Percentiles rank a stretch among this genome's conserved stretches.
phyloP scores from a whole-genome alignment of 2,888 invertebrate genomes.

The Microctonus hyperodae region DNA sequence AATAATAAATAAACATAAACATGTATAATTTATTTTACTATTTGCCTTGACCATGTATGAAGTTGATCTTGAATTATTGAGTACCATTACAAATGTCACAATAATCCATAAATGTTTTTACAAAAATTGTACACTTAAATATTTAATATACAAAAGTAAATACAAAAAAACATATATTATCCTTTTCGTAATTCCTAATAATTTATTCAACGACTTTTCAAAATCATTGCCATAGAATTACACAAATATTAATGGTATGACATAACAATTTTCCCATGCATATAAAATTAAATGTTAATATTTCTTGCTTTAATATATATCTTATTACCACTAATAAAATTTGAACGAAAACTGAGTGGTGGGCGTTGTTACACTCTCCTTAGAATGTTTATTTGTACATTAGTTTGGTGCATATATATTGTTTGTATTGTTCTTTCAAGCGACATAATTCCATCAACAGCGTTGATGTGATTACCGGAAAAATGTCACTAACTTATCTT shows the following conservation, averaged over 20 bases:
- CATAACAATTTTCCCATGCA: background rate
- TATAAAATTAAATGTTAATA: background rate
- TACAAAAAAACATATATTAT: background rate
- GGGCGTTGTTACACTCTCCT: background rate
- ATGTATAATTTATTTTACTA: background rate
- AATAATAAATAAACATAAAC: too few species aligned
- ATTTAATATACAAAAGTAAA: background rate
- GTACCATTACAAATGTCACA: background rate
- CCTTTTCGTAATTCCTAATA: background rate
- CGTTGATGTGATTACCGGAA: slow-evolving; percentile 14
- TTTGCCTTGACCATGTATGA: slow-evolving; percentile 10
- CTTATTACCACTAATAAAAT: background rate
- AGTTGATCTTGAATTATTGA: background rate
- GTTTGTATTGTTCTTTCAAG: slow-evolving; percentile 14
- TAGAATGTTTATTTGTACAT: slow-evolving; percentile 15
- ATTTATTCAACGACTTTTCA: background rate
- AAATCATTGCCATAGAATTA: too few species aligned
- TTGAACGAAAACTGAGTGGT: background rate
- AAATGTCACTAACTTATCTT: slow-evolving; percentile 18
- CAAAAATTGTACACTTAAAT: background rate
- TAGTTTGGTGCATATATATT: slow-evolving; percentile 6
- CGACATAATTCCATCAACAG: slow-evolving; percentile 14
- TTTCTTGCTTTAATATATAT: background rate
- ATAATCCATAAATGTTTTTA: background rate
- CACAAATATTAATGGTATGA: background rate